Conservation (phyloP, 1,140 invertebrate genomes). For the Metaphire vulgaris region DNA sequence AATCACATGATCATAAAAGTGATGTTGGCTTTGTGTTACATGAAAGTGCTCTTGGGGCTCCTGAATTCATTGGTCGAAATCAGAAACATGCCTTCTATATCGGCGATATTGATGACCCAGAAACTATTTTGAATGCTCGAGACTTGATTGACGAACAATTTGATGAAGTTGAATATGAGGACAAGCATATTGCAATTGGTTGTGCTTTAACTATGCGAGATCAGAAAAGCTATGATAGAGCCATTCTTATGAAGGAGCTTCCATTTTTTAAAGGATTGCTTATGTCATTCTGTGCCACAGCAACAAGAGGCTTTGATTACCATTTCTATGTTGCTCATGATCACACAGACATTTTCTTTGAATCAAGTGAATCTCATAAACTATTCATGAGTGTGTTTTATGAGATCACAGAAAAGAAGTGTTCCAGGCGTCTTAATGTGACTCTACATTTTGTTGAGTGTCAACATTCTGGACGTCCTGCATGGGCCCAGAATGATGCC, state of each 20-base stretch:
- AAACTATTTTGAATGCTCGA: slow-evolving; percentile 14
- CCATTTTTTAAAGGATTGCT: slow-evolving; percentile 30
- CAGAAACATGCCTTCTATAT: slow-evolving; percentile 7
- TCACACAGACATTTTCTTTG: slow-evolving; percentile 28
- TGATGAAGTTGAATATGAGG: slow-evolving; percentile 2
- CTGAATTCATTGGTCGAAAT: slow-evolving; percentile 16
- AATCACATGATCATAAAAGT: slow-evolving; percentile 25
- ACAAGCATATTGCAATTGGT: slow-evolving; percentile 28
- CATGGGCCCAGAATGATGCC: slow-evolving; percentile 32
- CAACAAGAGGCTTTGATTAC: slow-evolving; percentile 24
- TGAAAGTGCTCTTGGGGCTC: slow-evolving; percentile 23
- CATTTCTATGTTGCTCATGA: slow-evolving; percentile 30
- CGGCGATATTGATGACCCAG: slow-evolving; percentile 3
- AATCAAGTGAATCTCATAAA: slow-evolving; percentile 12
- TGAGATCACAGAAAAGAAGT: not conserved
- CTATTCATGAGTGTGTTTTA: slow-evolving; percentile 22
- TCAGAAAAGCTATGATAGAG: slow-evolving; percentile 2
- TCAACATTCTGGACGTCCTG: slow-evolving; percentile 27
- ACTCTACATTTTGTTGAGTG: slow-evolving; percentile 31
- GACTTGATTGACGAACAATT: not conserved
- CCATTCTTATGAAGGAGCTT: slow-evolving; percentile 17
- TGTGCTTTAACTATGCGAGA: slow-evolving; percentile 24
- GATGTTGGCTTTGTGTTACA: slow-evolving; percentile 26
- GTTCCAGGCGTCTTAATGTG: slow-evolving; percentile 24
- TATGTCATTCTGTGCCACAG: slow-evolving; percentile 27